A percentile compares a stretch with the other conserved stretches of the same genome.
Evolutionary conservation across 2,888 invertebrate genomes (phyloP).

Genomic region (Lochmaea capreae): DNA sequence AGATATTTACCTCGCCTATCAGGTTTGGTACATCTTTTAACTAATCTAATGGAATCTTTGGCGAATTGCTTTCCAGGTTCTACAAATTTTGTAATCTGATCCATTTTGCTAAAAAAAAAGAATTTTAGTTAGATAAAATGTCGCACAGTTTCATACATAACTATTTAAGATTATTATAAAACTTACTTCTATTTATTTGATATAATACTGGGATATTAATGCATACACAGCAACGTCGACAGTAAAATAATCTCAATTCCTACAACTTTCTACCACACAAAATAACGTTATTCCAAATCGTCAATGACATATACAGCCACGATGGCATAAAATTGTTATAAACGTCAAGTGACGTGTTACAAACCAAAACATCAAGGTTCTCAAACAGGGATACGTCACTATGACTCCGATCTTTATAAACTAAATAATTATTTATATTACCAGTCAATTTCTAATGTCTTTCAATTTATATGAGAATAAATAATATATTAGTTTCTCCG

Average conservation of each 20-base stretch:
- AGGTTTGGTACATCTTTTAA: constrained; percentile 99
- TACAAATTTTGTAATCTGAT: constrained; percentile 94
- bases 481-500: too few relatives aligned
- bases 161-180: not conserved
- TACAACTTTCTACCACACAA: constrained; percentile 1
- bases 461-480: not conserved
- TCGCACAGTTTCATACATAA: not conserved
- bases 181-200: constrained; percentile 22
- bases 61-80: constrained; percentile 97
- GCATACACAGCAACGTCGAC: constrained; percentile 19
- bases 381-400: not conserved
- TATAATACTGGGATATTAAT: not conserved
- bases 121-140: not conserved
- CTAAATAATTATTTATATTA: not conserved
- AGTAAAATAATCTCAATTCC: constrained; percentile 12
- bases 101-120: constrained; percentile 74
- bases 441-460: not conserved
- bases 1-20: constrained; percentile 90
- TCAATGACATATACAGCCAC: constrained; percentile 30
- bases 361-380: not conserved
- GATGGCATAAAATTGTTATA: constrained; percentile 27
- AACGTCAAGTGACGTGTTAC: constrained; percentile 33
- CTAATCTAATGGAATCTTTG: constrained; percentile 97
- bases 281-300: constrained; percentile 1
- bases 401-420: not conserved